phyloP scores from a whole-genome alignment of 2,113 vertebrate genomes.

The Oceanites oceanicus region DNA sequence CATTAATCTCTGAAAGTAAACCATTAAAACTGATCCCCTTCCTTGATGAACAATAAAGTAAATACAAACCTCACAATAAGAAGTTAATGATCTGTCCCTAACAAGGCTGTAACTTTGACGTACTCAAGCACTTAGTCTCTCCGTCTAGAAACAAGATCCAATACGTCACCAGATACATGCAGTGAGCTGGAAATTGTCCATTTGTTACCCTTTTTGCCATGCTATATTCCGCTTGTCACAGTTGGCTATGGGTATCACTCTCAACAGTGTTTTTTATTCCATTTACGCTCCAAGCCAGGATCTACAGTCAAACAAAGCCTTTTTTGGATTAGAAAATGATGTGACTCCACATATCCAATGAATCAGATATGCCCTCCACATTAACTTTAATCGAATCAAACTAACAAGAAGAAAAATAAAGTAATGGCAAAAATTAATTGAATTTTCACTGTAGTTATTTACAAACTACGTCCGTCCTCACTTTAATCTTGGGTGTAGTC shows the following conservation, averaged over 20 bases:
- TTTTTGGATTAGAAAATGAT: constrained; percentile 3
- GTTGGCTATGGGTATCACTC: neutral
- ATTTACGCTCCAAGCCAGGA: neutral
- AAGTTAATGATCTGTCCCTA: constrained; percentile 39
- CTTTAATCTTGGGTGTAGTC: neutral
- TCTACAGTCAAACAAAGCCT: neutral
- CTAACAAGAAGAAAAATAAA: neutral
- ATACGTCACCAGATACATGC: neutral
- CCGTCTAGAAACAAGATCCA: neutral
- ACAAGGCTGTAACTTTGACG: neutral
- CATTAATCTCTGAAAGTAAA: constrained; percentile 10
- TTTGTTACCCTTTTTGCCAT: neutral
- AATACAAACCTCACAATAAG: constrained; percentile 5
- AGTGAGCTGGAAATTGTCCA: neutral
- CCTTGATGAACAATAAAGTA: constrained; percentile 6
- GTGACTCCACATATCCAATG: neutral
- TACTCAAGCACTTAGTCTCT: neutral
- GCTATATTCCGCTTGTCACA: neutral
- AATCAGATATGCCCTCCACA: neutral
- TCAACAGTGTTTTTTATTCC: neutral
- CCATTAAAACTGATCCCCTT: neutral
- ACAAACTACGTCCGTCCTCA: neutral
- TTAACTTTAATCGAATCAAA: neutral
- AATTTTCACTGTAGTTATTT: constrained; percentile 6
- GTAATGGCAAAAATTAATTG: neutral